These are phyloP conservation scores for Eucera pruinosa DNA, from an alignment of 2,888 invertebrate species.

Conservation along the genomic window DNA sequence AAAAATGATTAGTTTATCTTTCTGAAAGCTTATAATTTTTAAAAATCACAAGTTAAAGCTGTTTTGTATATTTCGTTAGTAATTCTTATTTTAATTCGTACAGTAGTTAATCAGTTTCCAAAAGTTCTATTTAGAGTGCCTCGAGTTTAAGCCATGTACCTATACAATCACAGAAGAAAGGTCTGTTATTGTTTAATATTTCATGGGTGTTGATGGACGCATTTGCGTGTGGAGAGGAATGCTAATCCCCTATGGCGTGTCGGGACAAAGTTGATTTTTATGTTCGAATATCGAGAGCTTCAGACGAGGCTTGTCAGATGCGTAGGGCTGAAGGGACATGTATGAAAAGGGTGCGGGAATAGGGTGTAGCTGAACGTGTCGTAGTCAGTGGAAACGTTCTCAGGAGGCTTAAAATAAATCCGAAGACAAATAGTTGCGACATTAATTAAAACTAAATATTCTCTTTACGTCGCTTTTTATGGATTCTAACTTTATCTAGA, in stretches of 20 bases:
- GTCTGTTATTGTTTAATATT: conserved; percentile 50
- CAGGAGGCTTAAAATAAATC: conserved; percentile 63
- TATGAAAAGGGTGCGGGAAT: conserved; percentile 66
- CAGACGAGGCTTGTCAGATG: conserved; percentile 63
- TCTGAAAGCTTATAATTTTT: too few relatives aligned
- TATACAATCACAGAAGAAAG: conserved; percentile 11
- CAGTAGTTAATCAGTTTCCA: not conserved
- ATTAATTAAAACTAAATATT: conserved; percentile 27
- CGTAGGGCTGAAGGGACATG: conserved; percentile 60
- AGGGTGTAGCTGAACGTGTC: conserved; percentile 53
- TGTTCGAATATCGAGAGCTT: conserved; percentile 71
- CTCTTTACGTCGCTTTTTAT: not conserved
- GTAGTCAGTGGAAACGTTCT: conserved; percentile 63
- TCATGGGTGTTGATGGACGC: conserved; percentile 65
- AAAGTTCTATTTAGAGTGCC: not conserved
- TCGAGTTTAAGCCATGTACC: not conserved
- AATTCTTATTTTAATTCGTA: too few relatives aligned
- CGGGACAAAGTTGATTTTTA: conserved; percentile 73
- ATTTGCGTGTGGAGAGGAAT: conserved; percentile 45
- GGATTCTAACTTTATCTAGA: too few relatives aligned
- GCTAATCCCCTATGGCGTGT: conserved; percentile 62
- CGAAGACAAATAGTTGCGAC: conserved; percentile 37
- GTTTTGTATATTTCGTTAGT: too few relatives aligned
- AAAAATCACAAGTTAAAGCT: too few relatives aligned
- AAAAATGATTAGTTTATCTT: too few relatives aligned